Conservation (phyloP, 1,140 invertebrate species). For the Drosophila obscura region DNA sequence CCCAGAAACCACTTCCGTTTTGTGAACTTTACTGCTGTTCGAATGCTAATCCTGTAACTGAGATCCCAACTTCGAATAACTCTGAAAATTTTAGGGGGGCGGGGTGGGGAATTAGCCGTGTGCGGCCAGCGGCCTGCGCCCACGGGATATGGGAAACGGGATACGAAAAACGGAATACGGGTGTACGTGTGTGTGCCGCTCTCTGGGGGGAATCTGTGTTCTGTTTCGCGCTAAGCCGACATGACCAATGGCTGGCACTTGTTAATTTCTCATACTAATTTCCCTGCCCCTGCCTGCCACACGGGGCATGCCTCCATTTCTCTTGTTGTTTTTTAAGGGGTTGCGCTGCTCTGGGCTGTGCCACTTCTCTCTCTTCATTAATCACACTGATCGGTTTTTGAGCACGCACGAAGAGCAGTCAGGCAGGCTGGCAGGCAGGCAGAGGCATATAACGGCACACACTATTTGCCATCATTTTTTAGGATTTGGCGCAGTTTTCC, state of each 20-base stretch:
- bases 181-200: too few relatives aligned
- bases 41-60: conserved; percentile 67
- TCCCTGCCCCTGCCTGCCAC: conserved; percentile 13
- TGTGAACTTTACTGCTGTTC: conserved; percentile 20
- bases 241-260: conserved; percentile 76
- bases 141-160: neutral
- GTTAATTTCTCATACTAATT: conserved; percentile 76
- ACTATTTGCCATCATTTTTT: conserved; percentile 75
- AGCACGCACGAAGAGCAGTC: conserved; percentile 47
- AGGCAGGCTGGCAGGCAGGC: too few relatives aligned
- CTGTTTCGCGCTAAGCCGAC: conserved; percentile 61
- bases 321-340: conserved; percentile 48
- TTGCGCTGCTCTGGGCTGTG: neutral
- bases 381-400: conserved; percentile 78
- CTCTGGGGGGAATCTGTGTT: conserved; percentile 1
- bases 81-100: conserved; percentile 33
- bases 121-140: conserved; percentile 11
- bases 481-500: conserved; percentile 69
- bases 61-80: conserved; percentile 33
- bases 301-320: conserved; percentile 14
- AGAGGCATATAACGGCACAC: conserved; percentile 7
- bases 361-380: conserved; percentile 61
- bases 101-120: conserved; percentile 42
- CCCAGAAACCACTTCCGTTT: conserved; percentile 27
- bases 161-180: conserved; percentile 8